Conservation (phyloP, 2,888 invertebrate genomes). For the Aethes cnicana region DNA sequence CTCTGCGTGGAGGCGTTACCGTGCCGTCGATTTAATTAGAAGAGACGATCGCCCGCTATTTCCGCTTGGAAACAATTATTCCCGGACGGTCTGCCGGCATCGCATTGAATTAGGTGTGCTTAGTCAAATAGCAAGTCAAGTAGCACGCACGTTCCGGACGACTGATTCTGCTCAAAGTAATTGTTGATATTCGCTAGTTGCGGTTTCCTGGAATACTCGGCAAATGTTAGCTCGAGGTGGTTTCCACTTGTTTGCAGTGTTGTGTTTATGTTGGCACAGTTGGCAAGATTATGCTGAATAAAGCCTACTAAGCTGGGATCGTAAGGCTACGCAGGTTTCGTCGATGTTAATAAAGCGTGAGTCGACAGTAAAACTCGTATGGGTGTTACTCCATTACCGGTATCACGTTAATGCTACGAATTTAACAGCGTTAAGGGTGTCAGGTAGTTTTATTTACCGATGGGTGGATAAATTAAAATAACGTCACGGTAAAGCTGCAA, state of each 20-base stretch:
- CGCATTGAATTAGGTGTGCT: conserved; percentile 37
- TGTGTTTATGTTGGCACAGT: conserved; percentile 25
- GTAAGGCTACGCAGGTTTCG: too few relatives aligned
- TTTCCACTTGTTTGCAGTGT: conserved; percentile 28
- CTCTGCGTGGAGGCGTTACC: not conserved
- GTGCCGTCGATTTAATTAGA: conserved; percentile 17
- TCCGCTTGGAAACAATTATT: conserved; percentile 15
- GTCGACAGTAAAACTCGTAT: too few relatives aligned
- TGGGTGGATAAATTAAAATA: too few relatives aligned
- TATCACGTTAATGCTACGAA: too few relatives aligned
- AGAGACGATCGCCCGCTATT: conserved; percentile 14
- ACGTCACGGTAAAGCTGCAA: too few relatives aligned
- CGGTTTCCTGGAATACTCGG: conserved; percentile 31
- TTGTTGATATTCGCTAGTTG: conserved; percentile 40
- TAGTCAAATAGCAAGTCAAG: conserved; percentile 34
- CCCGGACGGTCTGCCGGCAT: conserved; percentile 23
- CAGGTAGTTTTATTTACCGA: too few relatives aligned
- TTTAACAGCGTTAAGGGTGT: too few relatives aligned
- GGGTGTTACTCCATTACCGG: too few relatives aligned
- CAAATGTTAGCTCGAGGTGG: conserved; percentile 30
- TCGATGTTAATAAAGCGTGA: too few relatives aligned
- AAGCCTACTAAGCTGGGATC: not conserved
- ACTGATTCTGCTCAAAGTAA: conserved; percentile 35
- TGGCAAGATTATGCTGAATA: conserved; percentile 1
- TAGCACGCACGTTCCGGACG: conserved; percentile 32